Evolutionary conservation across 2,797 vertebrate genomes (phyloP), one percentile per base, ranked within the genome.

Genomic region (Siniperca obscura): DNA sequence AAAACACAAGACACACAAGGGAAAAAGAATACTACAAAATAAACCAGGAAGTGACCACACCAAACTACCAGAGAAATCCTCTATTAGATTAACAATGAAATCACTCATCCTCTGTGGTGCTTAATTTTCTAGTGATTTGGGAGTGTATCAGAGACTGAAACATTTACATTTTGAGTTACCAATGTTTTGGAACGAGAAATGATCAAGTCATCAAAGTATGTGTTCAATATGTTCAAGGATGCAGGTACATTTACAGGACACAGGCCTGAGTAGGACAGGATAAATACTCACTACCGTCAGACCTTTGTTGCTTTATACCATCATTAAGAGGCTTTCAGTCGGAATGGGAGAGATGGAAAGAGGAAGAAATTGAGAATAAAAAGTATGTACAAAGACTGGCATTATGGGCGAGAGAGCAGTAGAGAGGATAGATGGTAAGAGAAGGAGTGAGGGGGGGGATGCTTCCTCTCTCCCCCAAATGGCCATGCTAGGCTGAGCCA

Each of bases 401-500:
- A 66, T 69, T 69, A 80, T 52, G 75, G 75, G 81, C 42, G 67
- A 76, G 70, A 76, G 76, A 79, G 71, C 73, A 67, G 64, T 21
- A 14, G 71, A 84, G 74, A 79, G 84, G 65, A 75, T 82, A 16
- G 80, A 88, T 84, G 52, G 55, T 76, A 34, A 72, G 76, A 76
- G 79, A 21, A 53, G 40, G 53, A 60, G 50, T 21, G 57, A 7
- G 6, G 40, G 73, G 82, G 60, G 79, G 65, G 74, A n/a, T 38
- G 80, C 68, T 70, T 84, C 81, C 79, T 75, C 60, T 72, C 53
- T 67, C 83, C 82, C 87, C 82, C 85, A 83, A 90, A 90, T 76
- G 87, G 84, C 80, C 86, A 93, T 67, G 90, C 91, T 91, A 69
- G 91, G 88, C 78, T 82, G 90, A 87, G 88, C 89, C 88, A 87